These are phyloP conservation scores for Aythya fuligula DNA, from an alignment of 2,797 vertebrate species.

Conservation along the genomic window DNA sequence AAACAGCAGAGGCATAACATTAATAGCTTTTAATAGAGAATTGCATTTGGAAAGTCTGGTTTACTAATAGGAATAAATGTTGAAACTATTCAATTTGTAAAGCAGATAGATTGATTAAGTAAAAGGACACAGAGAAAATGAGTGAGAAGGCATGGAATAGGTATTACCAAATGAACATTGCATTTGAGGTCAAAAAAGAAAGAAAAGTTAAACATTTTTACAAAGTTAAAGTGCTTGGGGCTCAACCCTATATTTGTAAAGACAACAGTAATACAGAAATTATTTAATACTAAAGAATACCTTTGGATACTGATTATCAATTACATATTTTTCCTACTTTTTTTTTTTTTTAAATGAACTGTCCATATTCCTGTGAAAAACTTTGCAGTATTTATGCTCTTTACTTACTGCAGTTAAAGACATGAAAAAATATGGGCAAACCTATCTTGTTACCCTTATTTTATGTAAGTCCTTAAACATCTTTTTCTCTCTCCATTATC, in stretches of 20 bases:
- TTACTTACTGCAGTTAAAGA: not conserved
- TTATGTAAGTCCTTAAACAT: not conserved
- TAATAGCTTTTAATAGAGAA: not conserved
- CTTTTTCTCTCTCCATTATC: not conserved
- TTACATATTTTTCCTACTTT: not conserved
- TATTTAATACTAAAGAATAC: not conserved
- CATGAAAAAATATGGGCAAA: not conserved
- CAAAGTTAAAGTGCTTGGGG: not conserved
- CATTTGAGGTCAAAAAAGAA: not conserved
- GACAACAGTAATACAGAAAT: not conserved
- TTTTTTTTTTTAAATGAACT: not conserved
- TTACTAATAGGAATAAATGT: not conserved
- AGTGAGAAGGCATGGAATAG: not conserved
- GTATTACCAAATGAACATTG: not conserved
- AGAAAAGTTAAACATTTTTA: not conserved
- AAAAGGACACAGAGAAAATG: not conserved
- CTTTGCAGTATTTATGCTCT: not conserved
- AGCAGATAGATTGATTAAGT: not conserved
- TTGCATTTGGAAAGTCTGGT: not conserved
- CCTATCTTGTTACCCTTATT: not conserved
- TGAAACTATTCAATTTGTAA: not conserved
- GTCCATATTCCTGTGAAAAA: too few relatives aligned
- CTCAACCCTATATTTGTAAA: not conserved
- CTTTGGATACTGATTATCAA: not conserved
- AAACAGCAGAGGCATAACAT: not conserved